Evolutionary conservation across 2,888 invertebrate species (phyloP), one percentile per base, ranked within the genome.

Genomic region (Nemurella pictetii): DNA sequence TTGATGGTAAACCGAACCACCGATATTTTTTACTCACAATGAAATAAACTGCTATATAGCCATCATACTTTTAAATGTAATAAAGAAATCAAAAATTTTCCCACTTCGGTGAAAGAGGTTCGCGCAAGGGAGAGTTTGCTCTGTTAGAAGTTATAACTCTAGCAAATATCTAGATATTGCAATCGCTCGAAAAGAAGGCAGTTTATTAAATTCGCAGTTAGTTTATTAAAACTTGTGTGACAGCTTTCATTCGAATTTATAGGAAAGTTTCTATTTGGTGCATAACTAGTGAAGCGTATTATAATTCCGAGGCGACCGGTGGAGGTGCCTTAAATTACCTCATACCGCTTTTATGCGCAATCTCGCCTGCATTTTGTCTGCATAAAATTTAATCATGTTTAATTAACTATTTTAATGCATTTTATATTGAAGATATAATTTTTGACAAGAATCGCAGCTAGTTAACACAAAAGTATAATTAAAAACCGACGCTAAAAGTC

Each of bases 1-100:
- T 28, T n/a, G 75, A 25, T 35, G 80, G 80, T 81, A 35, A 75
- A 81, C 80, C 80, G 36, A 81, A 81, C 80, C 32, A 12, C 80
- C 80, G 30, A 78, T 78, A 78, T 30, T 29, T 78, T 78, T 78
- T 30, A 78, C 30, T 78, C 29, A 30, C 29, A 5, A 78, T 29
- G 78, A 28, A 78, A 78, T 78, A 78, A 78, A 78, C 29, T 78
- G 20, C 55, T 55, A 55, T 55, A 55, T 55, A 28, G 78, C 78
- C 29, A 30, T 29, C 78, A 30, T 78, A 55, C 55, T 55, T 78
- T 30, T 30, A 78, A 78, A 78, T 30, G 30, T 78, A 78, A 78
- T 78, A 78, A 78, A 78, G 78, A 78, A 78, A 78, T 78, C 78
- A 78, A 78, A 78, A 28, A 55, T 55, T 12, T 55, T 55, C 55